Percentiles rank a stretch among this genome's conserved stretches.
Conservation (phyloP, 2,888 invertebrate genomes). For the Reticulitermes lucifugus region DNA sequence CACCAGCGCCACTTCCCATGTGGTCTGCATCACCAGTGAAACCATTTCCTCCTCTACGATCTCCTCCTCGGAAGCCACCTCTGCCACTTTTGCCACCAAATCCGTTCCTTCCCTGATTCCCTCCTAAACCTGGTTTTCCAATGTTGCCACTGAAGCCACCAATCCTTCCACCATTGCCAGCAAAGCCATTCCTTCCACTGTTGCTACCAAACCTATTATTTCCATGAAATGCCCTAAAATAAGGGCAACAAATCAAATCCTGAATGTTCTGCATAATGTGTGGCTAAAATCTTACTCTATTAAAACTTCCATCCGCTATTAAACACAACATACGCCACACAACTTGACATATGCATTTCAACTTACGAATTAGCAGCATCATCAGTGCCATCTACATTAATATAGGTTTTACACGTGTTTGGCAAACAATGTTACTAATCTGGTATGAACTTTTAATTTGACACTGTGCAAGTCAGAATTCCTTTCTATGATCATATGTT, state of each 20-base stretch:
- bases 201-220: constrained; percentile 29
- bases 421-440: too few species aligned
- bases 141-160: constrained; percentile 27
- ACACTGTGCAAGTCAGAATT: too few species aligned
- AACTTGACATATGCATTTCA: too few species aligned
- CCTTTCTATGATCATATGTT: too few species aligned
- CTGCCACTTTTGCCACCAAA: constrained; percentile 11
- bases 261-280: too few species aligned
- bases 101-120: constrained; percentile 13
- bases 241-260: not conserved
- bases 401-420: too few species aligned
- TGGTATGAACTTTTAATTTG: too few species aligned
- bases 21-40: not conserved
- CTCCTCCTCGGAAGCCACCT: constrained; percentile 9
- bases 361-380: too few species aligned
- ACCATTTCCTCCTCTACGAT: constrained; percentile 3
- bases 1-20: constrained; percentile 12
- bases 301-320: too few species aligned
- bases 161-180: not conserved
- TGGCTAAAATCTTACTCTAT: too few species aligned
- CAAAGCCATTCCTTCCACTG: constrained; percentile 19
- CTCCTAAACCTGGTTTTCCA: constrained; percentile 22
- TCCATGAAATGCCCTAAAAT: constrained; percentile 34
- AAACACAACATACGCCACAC: too few species aligned
- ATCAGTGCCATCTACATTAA: too few species aligned